Percentiles rank a stretch among this genome's conserved stretches.
Conservation (phyloP, 1,140 invertebrate genomes). For the Bilobella aurantiaca region DNA sequence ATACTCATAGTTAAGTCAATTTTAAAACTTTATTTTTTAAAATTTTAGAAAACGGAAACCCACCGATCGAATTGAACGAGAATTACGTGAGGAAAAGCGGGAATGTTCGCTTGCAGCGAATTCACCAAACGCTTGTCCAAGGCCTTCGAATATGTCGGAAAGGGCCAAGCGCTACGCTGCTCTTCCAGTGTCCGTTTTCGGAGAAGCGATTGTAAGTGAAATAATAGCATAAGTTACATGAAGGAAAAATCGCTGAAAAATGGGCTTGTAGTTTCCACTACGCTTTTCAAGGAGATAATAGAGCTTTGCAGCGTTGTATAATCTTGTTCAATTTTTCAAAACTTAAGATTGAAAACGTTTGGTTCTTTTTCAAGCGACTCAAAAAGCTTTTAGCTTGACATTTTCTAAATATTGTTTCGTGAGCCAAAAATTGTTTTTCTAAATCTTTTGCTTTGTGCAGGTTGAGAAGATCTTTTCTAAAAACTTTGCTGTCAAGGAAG, state of each 20-base stretch:
- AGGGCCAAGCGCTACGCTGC: slow-evolving; percentile 81
- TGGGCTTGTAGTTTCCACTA: too few relatives aligned
- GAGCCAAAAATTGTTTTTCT: neutral
- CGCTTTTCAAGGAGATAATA: too few relatives aligned
- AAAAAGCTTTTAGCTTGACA: too few relatives aligned
- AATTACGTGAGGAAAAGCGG: slow-evolving; percentile 11
- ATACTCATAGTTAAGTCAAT: too few relatives aligned
- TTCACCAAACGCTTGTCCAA: slow-evolving; percentile 6
- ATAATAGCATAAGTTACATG: too few relatives aligned
- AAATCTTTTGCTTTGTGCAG: slow-evolving; percentile 42
- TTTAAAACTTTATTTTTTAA: too few relatives aligned
- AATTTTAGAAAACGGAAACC: slow-evolving; percentile 24
- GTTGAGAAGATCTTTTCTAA: slow-evolving; percentile 89
- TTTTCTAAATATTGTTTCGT: too few relatives aligned
- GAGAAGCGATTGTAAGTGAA: slow-evolving; percentile 62
- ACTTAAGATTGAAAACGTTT: too few relatives aligned
- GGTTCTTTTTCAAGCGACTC: too few relatives aligned
- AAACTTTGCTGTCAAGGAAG: slow-evolving; percentile 83
- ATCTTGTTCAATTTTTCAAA: too few relatives aligned
- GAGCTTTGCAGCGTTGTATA: too few relatives aligned
- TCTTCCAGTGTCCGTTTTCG: slow-evolving; percentile 79
- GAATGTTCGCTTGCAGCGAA: neutral
- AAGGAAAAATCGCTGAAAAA: too few relatives aligned
- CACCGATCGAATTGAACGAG: slow-evolving; percentile 12
- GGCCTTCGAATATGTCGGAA: slow-evolving; percentile 44